Evolutionary conservation across 2,113 vertebrate genomes (phyloP), one percentile per base, ranked within the genome.

Genomic region (Dunckerocampus dactyliophorus): DNA sequence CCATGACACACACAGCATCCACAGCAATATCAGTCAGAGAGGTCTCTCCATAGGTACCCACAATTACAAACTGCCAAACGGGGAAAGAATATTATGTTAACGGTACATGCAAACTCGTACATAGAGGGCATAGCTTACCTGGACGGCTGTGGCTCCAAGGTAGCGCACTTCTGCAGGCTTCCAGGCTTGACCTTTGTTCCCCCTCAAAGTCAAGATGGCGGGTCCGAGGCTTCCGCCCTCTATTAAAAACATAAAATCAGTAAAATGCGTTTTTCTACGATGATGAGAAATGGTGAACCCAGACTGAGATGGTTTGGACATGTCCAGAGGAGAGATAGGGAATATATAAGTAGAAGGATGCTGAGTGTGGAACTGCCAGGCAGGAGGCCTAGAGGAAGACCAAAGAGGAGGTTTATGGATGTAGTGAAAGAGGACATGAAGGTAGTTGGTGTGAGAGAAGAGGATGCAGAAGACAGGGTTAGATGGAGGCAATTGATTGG

Each of bases 11-110:
- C 19, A 93, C 82, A 4, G 85, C 87, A 82, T 94, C 92, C 56
- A 94, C 77, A 2, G 92, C 93, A 59, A 94, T 87, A 14, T 92
- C 92, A 7, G 92, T 92, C 72, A 88, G 0, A 1, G 24, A 1
- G 7, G 71, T 88, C 46, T 88, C 84, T 76, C 92, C 92, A 72
- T 63, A 93, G 14, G 90, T 67, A 0, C 92, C 91, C 31, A 88
- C 83, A 63, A 94, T 72, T 0, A 86, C 84, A 85, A 93, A 94
- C 92, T 94, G 73, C 51, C 84, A 81, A 84, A 58, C 21, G 39
- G 14, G 1, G 39, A 17, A 17, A 20, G 2, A 20, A 20, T 16
- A 68, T 28, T 43, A 34, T 50, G 1, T 31, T 58, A 5, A 47
- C 16, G 15, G 28, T 59, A 8, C 45, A 52, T 16, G 22, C 0